These are phyloP conservation scores for Chironomus striatipennis DNA, from an alignment of 1,140 invertebrate species.

Conservation along the genomic window DNA sequence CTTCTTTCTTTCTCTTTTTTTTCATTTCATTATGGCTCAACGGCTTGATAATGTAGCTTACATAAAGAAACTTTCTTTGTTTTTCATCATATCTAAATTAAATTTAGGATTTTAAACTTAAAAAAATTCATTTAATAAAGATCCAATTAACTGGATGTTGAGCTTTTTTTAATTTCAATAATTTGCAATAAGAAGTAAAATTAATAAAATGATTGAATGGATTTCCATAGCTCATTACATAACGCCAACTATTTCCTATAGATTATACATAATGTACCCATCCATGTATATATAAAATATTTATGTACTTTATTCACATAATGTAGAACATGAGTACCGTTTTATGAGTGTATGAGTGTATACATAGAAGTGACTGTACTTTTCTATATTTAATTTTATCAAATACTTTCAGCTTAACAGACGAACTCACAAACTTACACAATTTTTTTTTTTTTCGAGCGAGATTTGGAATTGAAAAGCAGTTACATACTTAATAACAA, in stretches of 20 bases:
- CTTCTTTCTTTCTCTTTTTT: not conserved
- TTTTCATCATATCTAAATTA: too few species aligned
- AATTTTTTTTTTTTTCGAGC: not conserved
- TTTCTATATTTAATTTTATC: slow-evolving; percentile 24
- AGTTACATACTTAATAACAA: not conserved
- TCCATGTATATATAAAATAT: not conserved
- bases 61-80: not conserved
- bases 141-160: not conserved
- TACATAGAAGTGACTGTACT: slow-evolving; percentile 20
- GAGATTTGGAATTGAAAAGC: slow-evolving; percentile 12
- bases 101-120: too few species aligned
- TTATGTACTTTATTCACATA: not conserved
- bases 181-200: not conserved
- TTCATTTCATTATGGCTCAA: not conserved
- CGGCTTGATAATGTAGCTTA: not conserved
- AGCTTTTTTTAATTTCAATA: not conserved
- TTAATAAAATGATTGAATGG: not conserved
- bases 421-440: not conserved
- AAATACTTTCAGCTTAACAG: slow-evolving; percentile 1
- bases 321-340: not conserved
- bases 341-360: slow-evolving; percentile 1
- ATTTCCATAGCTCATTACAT: not conserved
- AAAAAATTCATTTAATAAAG: too few species aligned
- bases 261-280: not conserved
- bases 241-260: slow-evolving; percentile 5